Base-by-base conservation (phyloP, 2,113 vertebrate genomes). In the Sinocyclocheilus rhinocerous region DNA sequence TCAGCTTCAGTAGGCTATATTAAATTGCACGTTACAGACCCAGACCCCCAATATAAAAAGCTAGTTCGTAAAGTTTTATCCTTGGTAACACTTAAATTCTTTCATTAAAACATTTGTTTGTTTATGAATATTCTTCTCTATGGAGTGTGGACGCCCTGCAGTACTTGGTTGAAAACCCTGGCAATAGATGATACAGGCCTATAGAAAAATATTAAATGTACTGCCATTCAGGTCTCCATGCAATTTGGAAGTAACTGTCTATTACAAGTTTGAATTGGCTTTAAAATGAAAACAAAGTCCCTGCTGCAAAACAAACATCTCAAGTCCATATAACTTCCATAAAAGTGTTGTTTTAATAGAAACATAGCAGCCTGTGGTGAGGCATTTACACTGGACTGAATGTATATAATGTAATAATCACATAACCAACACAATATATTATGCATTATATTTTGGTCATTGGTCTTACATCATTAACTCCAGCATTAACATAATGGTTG, bases 181-280 rank as follows among this genome's bases (percentile, higher is more conserved):
- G 39, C 29, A 70, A 72, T 29, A 55, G 48, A 77, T 20, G 8
- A 77, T 20, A 55, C 15, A 36, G 26, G 4, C 4, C 1, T 50
- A 29, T 52, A 76, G 7, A 52, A 29, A 45, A 45, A 8, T 45
- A 42, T 39, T 13, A 39, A 72, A 72, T 22, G 9, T 72, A 73
- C 5, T 42, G 70, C 0, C 8, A 75, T 75, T 45, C 72, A 24
- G 72, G 39, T 45, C 39, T 24, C 59, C 22, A 15, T 13, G 22
- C 72, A 45, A 7, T 75, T 45, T 22, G 2, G 6, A 45, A 48
- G 72, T 24, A n/a, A n/a, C 10, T 12, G 69, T 20, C 69, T 73
- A 73, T 73, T n/a, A 45, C 20, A 45, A 45, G 22, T 24, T 24
- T 45, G 72, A 75, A 75, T 75, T 75, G 39, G 45, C 72, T 75